Percentiles rank a stretch among this genome's conserved stretches.
These are phyloP conservation scores for Dasyornis broadbenti DNA, from an alignment of 2,113 vertebrate species.

Conservation along the genomic window DNA sequence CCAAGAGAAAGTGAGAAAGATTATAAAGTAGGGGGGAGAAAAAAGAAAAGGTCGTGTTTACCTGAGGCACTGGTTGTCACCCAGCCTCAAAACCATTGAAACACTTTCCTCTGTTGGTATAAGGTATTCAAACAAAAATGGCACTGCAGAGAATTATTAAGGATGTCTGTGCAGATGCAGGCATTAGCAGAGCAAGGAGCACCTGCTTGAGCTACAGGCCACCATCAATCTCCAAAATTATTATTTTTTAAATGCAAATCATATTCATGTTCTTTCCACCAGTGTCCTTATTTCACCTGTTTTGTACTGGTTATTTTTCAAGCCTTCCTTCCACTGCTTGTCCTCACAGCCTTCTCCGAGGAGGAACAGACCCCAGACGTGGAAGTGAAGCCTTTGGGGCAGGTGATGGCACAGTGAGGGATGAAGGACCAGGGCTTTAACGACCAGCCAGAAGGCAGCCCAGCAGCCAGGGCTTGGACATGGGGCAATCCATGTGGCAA, in stretches of 20 bases:
- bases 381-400: neutral
- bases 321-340: neutral
- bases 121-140: neutral
- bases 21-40: neutral
- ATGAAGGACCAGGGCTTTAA: neutral
- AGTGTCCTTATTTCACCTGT: neutral
- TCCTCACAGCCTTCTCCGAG: neutral
- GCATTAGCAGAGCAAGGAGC: neutral
- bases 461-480: fast-evolving
- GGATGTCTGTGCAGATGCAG: neutral
- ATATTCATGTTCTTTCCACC: fast-evolving
- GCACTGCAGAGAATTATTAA: neutral
- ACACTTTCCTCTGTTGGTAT: neutral
- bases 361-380: fast-evolving
- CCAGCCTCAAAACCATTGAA: neutral
- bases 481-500: fast-evolving
- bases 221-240: neutral
- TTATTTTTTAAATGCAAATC: neutral
- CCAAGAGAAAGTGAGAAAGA: neutral
- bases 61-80: neutral
- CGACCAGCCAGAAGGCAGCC: neutral
- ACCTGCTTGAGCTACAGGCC: neutral
- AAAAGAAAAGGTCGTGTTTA: neutral
- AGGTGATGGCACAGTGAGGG: fast-evolving
- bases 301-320: neutral